These are phyloP conservation scores for Uropsilus gracilis DNA, from an alignment of 2,113 vertebrate genomes.

Conservation along the genomic window DNA sequence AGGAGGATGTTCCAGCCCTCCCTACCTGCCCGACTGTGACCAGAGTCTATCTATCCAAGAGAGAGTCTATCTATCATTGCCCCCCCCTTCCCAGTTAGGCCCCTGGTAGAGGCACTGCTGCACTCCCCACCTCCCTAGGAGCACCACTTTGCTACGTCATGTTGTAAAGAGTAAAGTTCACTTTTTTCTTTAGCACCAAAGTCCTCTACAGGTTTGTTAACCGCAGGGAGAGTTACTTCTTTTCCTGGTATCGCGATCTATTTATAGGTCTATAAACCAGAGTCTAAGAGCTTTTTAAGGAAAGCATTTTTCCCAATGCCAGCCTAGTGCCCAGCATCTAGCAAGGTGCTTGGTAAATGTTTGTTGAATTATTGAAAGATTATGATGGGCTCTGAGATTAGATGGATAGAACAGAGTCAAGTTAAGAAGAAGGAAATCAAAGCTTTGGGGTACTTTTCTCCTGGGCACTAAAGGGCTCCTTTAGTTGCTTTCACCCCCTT, in stretches of 20 bases:
- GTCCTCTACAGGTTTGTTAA: not conserved
- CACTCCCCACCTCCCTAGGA: too few relatives aligned
- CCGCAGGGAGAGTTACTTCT: not conserved
- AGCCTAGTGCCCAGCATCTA: not conserved
- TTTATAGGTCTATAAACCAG: not conserved
- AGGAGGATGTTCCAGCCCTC: too few relatives aligned
- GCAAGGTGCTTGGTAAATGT: not conserved
- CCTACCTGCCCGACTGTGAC: too few relatives aligned
- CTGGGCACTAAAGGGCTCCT: not conserved
- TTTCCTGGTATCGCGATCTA: conserved; percentile 7
- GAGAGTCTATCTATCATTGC: too few relatives aligned
- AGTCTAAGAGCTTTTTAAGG: not conserved
- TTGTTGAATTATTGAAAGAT: not conserved
- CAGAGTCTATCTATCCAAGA: too few relatives aligned
- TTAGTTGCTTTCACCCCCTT: not conserved
- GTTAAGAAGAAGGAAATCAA: not conserved
- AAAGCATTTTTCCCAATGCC: not conserved
- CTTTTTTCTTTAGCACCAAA: not conserved
- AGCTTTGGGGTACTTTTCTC: not conserved
- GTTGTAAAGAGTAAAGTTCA: conserved; percentile 44
- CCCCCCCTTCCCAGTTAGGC: too few relatives aligned
- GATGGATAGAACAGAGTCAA: not conserved
- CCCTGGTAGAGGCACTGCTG: too few relatives aligned
- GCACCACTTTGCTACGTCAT: too few relatives aligned
- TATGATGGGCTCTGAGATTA: not conserved